Conservation (phyloP, 2,113 vertebrate species). For the Tachysurus fulvidraco region DNA sequence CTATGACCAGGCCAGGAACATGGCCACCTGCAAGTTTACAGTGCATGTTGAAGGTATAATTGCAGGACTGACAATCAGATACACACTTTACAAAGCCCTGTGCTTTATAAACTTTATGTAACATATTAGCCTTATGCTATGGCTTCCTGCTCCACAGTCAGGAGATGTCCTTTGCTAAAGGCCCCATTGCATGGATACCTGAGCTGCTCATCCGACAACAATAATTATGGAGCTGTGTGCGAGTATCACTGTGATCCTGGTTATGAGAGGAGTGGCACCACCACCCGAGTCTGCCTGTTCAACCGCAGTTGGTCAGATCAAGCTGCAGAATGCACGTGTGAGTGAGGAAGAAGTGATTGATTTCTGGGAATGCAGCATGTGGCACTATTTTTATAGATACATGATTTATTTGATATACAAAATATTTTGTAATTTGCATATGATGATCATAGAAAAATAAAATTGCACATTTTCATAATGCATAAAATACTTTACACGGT, state of each 20-base stretch:
- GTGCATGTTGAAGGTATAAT: constrained; percentile 85
- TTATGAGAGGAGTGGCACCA: constrained; percentile 79
- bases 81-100: background rate
- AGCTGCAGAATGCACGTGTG: constrained; percentile 78
- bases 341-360: constrained; percentile 60
- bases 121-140: background rate
- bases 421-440: background rate
- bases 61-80: background rate
- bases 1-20: constrained; percentile 87
- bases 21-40: constrained; percentile 92
- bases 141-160: constrained; percentile 70
- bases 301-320: constrained; percentile 82
- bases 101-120: background rate
- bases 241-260: constrained; percentile 88
- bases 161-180: constrained; percentile 80
- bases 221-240: constrained; percentile 90
- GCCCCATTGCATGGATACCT: constrained; percentile 83
- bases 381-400: background rate
- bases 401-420: background rate
- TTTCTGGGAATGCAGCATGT: background rate
- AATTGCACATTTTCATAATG: background rate
- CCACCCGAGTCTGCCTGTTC: constrained; percentile 83
- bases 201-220: constrained; percentile 82
- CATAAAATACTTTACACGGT: background rate
- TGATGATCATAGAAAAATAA: background rate